Percentiles rank a stretch among this genome's conserved stretches.
These are phyloP conservation scores for Trisateles emortualis DNA, from an alignment of 2,888 invertebrate genomes.

Conservation along the genomic window DNA sequence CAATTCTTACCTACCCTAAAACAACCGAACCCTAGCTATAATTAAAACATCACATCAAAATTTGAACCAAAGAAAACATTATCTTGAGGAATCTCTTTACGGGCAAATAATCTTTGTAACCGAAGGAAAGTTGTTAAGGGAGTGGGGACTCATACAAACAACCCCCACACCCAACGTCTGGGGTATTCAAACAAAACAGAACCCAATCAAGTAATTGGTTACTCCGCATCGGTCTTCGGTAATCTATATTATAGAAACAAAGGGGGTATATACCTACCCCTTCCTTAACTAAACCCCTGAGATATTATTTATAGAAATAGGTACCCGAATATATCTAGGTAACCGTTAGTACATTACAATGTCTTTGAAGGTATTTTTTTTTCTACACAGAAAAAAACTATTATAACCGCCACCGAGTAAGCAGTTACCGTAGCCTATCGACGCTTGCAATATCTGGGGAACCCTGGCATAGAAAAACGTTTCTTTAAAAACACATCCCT, in stretches of 20 bases:
- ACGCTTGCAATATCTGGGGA: no score
- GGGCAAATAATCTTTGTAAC: slow-evolving; percentile 48
- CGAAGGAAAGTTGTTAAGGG: slow-evolving; percentile 35
- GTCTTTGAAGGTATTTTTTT: no score
- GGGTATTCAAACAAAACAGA: slow-evolving; percentile 70
- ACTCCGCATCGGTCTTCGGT: slow-evolving; percentile 36
- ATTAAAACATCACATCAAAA: slow-evolving; percentile 23
- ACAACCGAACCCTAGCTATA: slow-evolving; percentile 11
- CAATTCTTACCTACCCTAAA: background rate
- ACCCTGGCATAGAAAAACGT: no score
- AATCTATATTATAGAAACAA: slow-evolving; percentile 4
- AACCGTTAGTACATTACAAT: no score
- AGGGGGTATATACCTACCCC: slow-evolving; percentile 5
- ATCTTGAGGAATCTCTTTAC: slow-evolving; percentile 50
- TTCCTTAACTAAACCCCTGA: slow-evolving; percentile 27
- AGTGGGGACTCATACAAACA: slow-evolving; percentile 39
- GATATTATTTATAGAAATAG: no score
- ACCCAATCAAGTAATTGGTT: slow-evolving; percentile 82
- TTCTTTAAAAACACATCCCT: no score
- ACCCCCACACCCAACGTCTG: slow-evolving; percentile 31
- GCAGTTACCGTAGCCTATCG: no score
- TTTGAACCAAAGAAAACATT: slow-evolving; percentile 41
- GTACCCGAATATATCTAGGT: no score
- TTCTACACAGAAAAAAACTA: no score
- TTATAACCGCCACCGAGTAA: no score